These are phyloP conservation scores for Solen grandis DNA, from an alignment of 1,140 invertebrate species.

Conservation along the genomic window DNA sequence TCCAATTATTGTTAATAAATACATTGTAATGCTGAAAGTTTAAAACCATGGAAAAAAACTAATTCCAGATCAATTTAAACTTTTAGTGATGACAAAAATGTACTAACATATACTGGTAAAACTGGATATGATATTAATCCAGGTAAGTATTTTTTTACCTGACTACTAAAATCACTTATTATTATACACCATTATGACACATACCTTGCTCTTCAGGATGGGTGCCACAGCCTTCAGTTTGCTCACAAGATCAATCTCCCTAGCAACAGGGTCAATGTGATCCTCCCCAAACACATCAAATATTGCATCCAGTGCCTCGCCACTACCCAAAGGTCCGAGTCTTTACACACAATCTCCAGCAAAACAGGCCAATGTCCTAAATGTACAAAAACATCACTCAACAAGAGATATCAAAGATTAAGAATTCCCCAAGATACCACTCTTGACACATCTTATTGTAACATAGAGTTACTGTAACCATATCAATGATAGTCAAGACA, in stretches of 20 bases:
- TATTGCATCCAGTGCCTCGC: constrained; percentile 87
- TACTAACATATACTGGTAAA: neutral
- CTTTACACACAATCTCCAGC: constrained; percentile 81
- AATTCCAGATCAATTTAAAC: neutral
- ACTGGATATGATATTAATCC: neutral
- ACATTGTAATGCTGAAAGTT: neutral
- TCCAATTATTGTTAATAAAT: neutral
- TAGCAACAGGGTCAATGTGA: constrained; percentile 85
- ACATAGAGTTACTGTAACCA: no score
- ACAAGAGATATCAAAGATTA: no score
- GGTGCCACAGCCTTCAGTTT: constrained; percentile 84
- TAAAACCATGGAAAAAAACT: neutral
- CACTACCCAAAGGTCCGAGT: constrained; percentile 85
- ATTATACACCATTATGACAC: constrained; percentile 50
- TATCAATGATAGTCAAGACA: no score
- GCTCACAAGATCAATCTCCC: constrained; percentile 84
- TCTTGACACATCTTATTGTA: no score
- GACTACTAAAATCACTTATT: neutral
- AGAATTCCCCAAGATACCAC: no score
- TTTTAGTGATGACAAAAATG: neutral
- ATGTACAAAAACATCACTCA: no score
- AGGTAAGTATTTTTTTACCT: neutral
- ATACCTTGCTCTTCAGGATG: constrained; percentile 86
- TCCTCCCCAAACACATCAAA: constrained; percentile 91
- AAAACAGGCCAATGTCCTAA: constrained; percentile 76